These are phyloP conservation scores for Drosophila algonquin DNA, from an alignment of 2,888 invertebrate genomes.

Conservation along the genomic window DNA sequence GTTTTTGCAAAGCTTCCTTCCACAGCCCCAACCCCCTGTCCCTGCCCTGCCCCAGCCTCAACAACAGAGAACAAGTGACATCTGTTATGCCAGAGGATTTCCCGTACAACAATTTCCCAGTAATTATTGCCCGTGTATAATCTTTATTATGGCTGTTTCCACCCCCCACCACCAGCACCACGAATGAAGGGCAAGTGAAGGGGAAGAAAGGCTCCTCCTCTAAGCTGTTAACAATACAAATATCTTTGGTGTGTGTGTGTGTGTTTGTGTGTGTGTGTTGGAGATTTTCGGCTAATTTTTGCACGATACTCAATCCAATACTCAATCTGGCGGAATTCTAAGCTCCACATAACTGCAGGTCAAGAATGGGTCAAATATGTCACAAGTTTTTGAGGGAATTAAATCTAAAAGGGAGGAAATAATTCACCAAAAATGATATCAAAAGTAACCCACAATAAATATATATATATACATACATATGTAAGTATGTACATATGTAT, in stretches of 20 bases:
- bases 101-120: slow-evolving; percentile 52
- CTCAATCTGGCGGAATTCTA: slow-evolving; percentile 36
- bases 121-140: slow-evolving; percentile 78
- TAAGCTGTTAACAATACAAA: slow-evolving; percentile 78
- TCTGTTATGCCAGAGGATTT: slow-evolving; percentile 42
- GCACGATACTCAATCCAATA: slow-evolving; percentile 13
- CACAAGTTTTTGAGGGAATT: too few relatives aligned
- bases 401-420: too few relatives aligned
- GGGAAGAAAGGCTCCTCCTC: slow-evolving; percentile 72
- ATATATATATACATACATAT: too few relatives aligned
- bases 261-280: slow-evolving; percentile 1
- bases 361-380: too few relatives aligned
- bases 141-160: slow-evolving; percentile 73
- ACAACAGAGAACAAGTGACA: slow-evolving; percentile 34
- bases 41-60: neutral
- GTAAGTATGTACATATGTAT: neutral
- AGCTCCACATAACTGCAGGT: slow-evolving; percentile 2
- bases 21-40: too few relatives aligned
- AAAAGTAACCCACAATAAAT: too few relatives aligned
- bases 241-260: slow-evolving; percentile 25
- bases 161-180: too few relatives aligned
- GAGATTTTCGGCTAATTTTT: slow-evolving; percentile 35
- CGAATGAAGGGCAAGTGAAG: slow-evolving; percentile 10
- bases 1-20: too few relatives aligned
- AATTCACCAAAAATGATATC: too few relatives aligned